A percentile compares a stretch with the other conserved stretches of the same genome.
These are phyloP conservation scores for Monoplex corrugatus DNA, from an alignment of 2,888 invertebrate genomes.

Conservation along the genomic window DNA sequence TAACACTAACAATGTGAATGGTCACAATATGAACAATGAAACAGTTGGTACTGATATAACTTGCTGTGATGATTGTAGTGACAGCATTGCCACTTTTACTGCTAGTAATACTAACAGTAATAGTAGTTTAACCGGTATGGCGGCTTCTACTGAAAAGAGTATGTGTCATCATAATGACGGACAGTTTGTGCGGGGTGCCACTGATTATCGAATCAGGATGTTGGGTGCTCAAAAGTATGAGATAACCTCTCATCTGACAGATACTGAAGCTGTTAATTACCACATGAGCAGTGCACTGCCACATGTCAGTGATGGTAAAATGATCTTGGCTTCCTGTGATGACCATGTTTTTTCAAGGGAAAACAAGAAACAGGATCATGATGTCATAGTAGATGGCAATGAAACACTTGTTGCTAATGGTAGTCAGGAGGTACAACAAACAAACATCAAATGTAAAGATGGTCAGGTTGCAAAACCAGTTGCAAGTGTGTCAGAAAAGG, in stretches of 20 bases:
- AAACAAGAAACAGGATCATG: background rate
- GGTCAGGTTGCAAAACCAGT: background rate
- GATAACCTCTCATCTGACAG: background rate
- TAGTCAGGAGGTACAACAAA: background rate
- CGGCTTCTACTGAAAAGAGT: background rate
- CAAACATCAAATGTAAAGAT: background rate
- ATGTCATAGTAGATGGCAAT: background rate
- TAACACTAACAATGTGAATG: background rate
- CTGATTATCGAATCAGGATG: slow-evolving; percentile 25
- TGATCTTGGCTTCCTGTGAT: background rate
- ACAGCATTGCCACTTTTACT: background rate
- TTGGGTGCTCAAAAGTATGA: background rate
- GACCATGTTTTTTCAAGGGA: background rate
- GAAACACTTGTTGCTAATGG: background rate
- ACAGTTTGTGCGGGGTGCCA: background rate
- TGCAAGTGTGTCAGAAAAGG: background rate
- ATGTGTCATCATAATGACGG: background rate
- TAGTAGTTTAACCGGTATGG: no score
- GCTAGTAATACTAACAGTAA: no score
- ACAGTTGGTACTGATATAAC: background rate
- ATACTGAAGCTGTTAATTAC: background rate
- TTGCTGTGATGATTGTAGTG: background rate
- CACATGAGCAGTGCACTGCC: background rate
- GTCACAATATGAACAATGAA: background rate
- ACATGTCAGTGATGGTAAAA: background rate